Percentiles rank a stretch among this genome's conserved stretches.
phyloP scores from a whole-genome alignment of 1,140 invertebrate species.

The Tyrophagus putrescentiae region DNA sequence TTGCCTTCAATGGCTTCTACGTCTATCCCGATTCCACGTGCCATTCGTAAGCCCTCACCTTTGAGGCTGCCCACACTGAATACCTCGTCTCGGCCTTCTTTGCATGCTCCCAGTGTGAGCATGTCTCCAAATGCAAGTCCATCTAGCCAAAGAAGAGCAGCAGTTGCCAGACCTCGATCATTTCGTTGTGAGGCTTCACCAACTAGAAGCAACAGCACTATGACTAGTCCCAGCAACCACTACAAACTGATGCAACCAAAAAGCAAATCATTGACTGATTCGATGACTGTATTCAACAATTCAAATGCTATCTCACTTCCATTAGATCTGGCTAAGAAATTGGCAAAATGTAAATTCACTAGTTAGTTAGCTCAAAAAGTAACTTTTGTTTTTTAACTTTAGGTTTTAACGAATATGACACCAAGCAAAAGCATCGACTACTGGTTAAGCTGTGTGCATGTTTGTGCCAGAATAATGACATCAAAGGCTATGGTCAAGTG shows the following conservation, averaged over 20 bases:
- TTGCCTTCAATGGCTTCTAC: constrained; percentile 35
- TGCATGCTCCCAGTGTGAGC: no score
- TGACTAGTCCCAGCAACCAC: no score
- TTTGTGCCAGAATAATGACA: not conserved
- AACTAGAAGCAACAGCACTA: no score
- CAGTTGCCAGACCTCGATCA: no score
- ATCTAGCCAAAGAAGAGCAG: not conserved
- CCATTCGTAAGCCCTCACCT: not conserved
- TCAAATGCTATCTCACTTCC: not conserved
- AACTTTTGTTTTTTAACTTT: no score
- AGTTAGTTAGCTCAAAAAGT: not conserved
- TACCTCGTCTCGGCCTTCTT: no score
- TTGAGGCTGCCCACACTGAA: no score
- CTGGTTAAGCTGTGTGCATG: not conserved
- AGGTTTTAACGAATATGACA: no score
- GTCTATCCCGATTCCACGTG: not conserved
- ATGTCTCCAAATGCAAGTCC: no score
- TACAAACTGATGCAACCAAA: not conserved
- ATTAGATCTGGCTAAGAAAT: not conserved
- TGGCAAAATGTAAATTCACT: not conserved
- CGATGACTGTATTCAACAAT: not conserved
- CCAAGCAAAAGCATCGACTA: not conserved
- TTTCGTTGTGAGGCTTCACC: no score
- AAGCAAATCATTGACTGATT: not conserved
- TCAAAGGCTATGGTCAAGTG: not conserved